Base-by-base conservation (phyloP, 92 coral and sea anemone genomes). In the Siderastrea siderea region DNA sequence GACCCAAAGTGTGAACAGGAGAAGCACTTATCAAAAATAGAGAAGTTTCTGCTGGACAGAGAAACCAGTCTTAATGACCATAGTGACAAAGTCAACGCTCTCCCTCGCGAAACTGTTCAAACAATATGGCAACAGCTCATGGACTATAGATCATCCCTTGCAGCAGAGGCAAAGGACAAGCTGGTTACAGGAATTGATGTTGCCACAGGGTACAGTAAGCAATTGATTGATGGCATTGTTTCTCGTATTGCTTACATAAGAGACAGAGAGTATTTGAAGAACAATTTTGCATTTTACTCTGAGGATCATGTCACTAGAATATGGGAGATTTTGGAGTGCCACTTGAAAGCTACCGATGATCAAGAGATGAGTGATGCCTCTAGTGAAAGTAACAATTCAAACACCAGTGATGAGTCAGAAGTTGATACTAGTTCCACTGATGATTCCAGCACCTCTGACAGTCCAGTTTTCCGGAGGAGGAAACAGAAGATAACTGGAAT, bases 131-230 rank as follows among this genome's bases (percentile, higher is more conserved):
- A 26, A 26, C 38, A 26, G 38, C 38, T 26, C 54, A 2, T 78
- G 68, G 68, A 86, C 47, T 77, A 86, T 64, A 54, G 90, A 47
- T 54, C 90, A 78, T 54, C 45, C 17, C 47, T 86, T 47, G 79
- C 79, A 16, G 71, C 90, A n/a, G 17, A 47, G 14, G 71, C 87
- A 26, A 82, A 74, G 47, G 89, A 84, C 26, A 49, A 55, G 0
- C 89, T 89, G 6, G 51, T 89, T 7, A 89, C 92, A 61, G 92
- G 92, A 68, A 68, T 81, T 52, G 92, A 89, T 59, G 15, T 89
- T 74, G 79, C 92, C n/a, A 89, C 92, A 9, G 93, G 93, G 0
- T 85, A 45, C 74, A 78, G 74, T 45, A 90, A 14, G 48, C 62
- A 48, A 1, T 50, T 90, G 16, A 79, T 90, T 71, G 70, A 84